phyloP scores from a whole-genome alignment of 2,888 invertebrate genomes.

The Sialis fuliginosa region DNA sequence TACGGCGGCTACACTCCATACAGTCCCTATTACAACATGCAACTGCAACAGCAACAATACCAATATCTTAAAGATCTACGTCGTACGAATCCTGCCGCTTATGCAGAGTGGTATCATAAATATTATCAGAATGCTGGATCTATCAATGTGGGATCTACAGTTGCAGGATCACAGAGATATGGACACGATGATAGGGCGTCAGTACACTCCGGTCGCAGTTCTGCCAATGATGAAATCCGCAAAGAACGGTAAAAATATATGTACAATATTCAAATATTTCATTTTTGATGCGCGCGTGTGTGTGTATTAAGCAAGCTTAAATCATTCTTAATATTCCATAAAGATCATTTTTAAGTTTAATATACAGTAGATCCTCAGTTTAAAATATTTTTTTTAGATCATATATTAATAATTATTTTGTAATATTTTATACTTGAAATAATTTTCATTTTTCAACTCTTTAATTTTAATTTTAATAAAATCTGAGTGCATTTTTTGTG shows the following conservation, averaged over 20 bases:
- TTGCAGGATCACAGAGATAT: slow-evolving; percentile 14
- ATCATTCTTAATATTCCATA: neutral
- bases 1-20: slow-evolving; percentile 21
- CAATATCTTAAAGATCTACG: slow-evolving; percentile 65
- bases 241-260: slow-evolving; percentile 35
- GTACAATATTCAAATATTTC: slow-evolving; percentile 2
- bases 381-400: too few species aligned
- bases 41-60: slow-evolving; percentile 36
- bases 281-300: slow-evolving; percentile 3
- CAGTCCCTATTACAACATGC: slow-evolving; percentile 39
- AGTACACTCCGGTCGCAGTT: slow-evolving; percentile 70
- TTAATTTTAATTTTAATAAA: too few species aligned
- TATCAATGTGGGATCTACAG: neutral
- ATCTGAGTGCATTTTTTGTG: too few species aligned
- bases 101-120: slow-evolving; percentile 61
- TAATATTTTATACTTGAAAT: too few species aligned
- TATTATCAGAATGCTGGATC: slow-evolving; percentile 28
- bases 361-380: neutral
- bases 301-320: neutral
- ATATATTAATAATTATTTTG: too few species aligned
- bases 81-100: slow-evolving; percentile 58
- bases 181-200: slow-evolving; percentile 51
- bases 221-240: slow-evolving; percentile 42
- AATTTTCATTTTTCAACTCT: too few species aligned
- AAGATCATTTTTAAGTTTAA: neutral